phyloP scores from a whole-genome alignment of 1,140 invertebrate species.

The Anastrepha obliqua region DNA sequence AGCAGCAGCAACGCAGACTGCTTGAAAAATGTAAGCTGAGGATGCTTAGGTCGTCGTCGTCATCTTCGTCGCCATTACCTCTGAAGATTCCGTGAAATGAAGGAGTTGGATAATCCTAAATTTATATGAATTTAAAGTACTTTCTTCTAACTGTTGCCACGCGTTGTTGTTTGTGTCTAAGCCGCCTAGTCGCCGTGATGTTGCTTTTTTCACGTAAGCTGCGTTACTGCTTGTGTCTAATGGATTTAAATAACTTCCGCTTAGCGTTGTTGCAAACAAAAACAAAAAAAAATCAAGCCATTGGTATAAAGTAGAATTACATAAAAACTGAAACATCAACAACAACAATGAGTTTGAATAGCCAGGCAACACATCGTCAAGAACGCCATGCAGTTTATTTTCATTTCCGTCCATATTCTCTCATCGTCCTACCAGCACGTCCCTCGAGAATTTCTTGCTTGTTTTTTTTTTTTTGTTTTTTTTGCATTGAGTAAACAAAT shows the following conservation, averaged over 20 bases:
- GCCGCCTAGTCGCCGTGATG: neutral
- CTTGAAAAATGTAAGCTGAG: neutral
- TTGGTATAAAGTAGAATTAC: constrained; percentile 37
- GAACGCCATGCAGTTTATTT: neutral
- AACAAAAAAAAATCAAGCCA: neutral
- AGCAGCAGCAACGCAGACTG: neutral
- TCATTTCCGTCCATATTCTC: neutral
- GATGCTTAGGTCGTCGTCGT: neutral
- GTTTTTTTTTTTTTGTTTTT: too few species aligned
- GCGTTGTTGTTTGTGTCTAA: neutral
- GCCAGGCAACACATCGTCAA: neutral
- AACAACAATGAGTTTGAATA: neutral
- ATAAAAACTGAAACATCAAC: neutral
- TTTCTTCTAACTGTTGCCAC: neutral
- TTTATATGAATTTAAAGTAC: constrained; percentile 54
- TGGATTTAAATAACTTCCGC: constrained; percentile 52
- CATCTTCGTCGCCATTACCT: neutral
- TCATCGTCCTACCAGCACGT: too few species aligned
- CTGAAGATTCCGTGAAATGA: neutral
- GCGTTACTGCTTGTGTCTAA: neutral
- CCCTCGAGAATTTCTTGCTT: neutral
- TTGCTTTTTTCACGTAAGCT: neutral
- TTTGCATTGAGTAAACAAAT: constrained; percentile 1
- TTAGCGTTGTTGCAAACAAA: constrained; percentile 24
- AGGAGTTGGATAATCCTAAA: constrained; percentile 32